Conservation (phyloP, 2,797 vertebrate genomes). For the Emydoidea blandingii region DNA sequence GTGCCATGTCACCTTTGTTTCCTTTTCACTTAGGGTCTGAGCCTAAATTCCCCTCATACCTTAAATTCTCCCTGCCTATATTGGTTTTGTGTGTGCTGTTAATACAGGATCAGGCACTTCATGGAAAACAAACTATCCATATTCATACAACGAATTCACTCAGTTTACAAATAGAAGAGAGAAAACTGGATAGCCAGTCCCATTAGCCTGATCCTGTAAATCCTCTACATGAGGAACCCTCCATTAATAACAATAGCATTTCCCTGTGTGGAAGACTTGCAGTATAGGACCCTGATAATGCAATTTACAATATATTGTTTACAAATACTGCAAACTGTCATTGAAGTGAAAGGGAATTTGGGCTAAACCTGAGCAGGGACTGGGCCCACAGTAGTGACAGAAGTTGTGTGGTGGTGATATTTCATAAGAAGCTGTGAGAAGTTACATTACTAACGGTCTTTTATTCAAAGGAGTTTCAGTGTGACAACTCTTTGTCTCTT, state of each 20-base stretch:
- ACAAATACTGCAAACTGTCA: neutral
- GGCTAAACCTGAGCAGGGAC: neutral
- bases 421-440: neutral
- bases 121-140: neutral
- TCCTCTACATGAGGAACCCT: neutral
- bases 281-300: neutral
- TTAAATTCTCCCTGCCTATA: neutral
- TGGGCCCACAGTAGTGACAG: neutral
- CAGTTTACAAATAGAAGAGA: neutral
- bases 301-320: neutral
- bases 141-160: neutral
- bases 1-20: neutral
- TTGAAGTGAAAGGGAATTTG: rapidly evolving
- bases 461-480: neutral
- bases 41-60: neutral
- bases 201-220: neutral
- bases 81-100: neutral
- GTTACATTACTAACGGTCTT: neutral
- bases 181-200: neutral
- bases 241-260: neutral
- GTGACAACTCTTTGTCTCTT: neutral
- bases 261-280: neutral
- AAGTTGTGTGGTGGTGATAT: neutral
- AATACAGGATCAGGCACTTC: neutral
- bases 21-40: neutral